These are phyloP conservation scores for Psittacula echo DNA, from an alignment of 2,797 vertebrate genomes.

Conservation along the genomic window DNA sequence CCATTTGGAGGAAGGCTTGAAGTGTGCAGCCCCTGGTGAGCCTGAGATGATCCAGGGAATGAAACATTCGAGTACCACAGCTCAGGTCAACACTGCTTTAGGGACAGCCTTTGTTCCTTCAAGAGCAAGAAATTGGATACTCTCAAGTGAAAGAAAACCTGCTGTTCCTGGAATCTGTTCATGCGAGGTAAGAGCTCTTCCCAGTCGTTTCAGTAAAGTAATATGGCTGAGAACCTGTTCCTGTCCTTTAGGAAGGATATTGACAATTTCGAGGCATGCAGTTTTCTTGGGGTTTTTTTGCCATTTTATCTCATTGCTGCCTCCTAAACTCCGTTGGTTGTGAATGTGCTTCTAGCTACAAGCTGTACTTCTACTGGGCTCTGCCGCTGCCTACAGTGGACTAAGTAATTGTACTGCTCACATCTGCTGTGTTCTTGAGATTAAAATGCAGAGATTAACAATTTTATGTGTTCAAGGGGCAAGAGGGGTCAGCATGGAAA, in stretches of 20 bases:
- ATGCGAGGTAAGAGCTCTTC: background rate
- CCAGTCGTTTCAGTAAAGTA: background rate
- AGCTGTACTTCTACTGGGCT: background rate
- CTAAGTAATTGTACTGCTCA: background rate
- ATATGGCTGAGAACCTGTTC: background rate
- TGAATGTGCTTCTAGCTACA: background rate
- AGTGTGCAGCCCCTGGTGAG: background rate
- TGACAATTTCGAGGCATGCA: background rate
- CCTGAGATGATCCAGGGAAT: background rate
- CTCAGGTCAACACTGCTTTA: background rate
- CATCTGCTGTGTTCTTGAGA: background rate
- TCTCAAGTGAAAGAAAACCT: background rate
- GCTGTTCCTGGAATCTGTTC: background rate
- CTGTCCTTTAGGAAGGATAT: background rate
- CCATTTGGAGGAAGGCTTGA: background rate
- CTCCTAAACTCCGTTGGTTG: background rate
- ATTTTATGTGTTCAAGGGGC: background rate
- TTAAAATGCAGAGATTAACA: background rate
- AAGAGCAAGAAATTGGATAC: background rate
- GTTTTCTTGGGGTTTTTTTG: background rate
- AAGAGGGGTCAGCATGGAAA: background rate
- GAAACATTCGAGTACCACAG: background rate
- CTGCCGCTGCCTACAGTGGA: background rate
- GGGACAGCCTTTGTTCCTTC: background rate
- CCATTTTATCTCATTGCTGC: background rate